Percentiles rank a stretch among this genome's conserved stretches.
phyloP scores from a whole-genome alignment of 1,140 invertebrate genomes.

The Centruroides sculpturatus region DNA sequence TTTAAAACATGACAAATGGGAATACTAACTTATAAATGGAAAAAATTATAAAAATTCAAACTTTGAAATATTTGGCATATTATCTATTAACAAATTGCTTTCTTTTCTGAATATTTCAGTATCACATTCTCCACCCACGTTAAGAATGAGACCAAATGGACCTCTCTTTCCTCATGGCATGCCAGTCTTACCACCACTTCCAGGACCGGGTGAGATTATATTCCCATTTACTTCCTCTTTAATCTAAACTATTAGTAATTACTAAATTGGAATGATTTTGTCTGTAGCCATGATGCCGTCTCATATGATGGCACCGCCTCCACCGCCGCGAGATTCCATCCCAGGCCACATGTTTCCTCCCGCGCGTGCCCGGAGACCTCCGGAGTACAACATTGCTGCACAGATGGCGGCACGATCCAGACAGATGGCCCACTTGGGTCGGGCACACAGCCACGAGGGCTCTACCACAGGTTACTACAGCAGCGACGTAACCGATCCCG shows the following conservation, averaged over 20 bases:
- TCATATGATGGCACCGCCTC: slow-evolving; percentile 9
- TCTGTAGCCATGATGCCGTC: neutral
- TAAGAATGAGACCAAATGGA: slow-evolving; percentile 8
- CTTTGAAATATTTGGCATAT: too few species aligned
- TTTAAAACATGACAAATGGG: too few species aligned
- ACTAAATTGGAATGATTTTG: neutral
- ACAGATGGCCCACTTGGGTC: slow-evolving; percentile 49
- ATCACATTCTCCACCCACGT: slow-evolving; percentile 18
- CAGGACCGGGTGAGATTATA: slow-evolving; percentile 1
- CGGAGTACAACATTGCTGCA: slow-evolving; percentile 59
- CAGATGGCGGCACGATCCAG: slow-evolving; percentile 47
- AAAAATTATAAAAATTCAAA: too few species aligned
- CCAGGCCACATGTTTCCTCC: slow-evolving; percentile 7
- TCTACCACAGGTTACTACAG: slow-evolving; percentile 50
- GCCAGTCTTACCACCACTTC: slow-evolving; percentile 7
- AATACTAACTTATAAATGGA: too few species aligned
- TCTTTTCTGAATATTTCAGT: neutral
- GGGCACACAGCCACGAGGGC: slow-evolving; percentile 72
- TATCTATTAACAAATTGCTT: too few species aligned
- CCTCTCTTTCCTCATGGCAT: slow-evolving; percentile 6
- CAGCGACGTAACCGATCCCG: slow-evolving; percentile 39
- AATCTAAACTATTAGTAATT: neutral
- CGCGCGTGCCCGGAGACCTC: slow-evolving; percentile 31
- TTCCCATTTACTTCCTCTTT: neutral
- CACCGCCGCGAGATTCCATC: slow-evolving; percentile 9